These are phyloP conservation scores for Caranx melampygus DNA, from an alignment of 2,113 vertebrate species.

Conservation along the genomic window DNA sequence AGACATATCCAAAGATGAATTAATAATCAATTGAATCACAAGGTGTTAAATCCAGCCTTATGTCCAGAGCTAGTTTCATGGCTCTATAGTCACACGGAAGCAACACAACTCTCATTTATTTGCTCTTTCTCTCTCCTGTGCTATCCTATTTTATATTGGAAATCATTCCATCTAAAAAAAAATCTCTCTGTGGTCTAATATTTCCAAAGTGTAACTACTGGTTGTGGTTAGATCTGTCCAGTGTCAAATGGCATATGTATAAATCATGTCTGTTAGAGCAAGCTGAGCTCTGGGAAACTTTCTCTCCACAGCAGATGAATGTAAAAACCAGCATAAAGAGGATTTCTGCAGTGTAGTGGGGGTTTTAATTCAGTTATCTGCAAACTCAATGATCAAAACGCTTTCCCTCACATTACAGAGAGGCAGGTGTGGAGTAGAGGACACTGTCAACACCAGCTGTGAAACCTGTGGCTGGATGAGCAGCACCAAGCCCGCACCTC, in stretches of 20 bases:
- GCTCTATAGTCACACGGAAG: background rate
- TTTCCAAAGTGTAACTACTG: background rate
- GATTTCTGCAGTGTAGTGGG: too few species aligned
- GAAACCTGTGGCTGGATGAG: accelerated
- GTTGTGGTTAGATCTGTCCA: background rate
- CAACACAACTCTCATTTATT: background rate
- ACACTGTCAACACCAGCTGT: background rate
- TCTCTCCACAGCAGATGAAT: background rate
- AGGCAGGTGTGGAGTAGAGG: background rate
- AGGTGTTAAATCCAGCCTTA: too few species aligned
- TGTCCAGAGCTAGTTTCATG: background rate
- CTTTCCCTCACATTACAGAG: background rate
- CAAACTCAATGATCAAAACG: too few species aligned
- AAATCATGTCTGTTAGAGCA: background rate
- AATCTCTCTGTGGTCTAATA: too few species aligned
- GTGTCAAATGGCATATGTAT: too few species aligned
- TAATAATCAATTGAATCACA: background rate
- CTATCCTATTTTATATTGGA: background rate
- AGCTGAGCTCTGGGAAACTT: background rate
- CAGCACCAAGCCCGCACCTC: background rate
- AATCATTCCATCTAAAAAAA: background rate
- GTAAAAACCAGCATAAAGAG: background rate
- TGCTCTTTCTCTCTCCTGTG: background rate
- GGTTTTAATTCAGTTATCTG: too few species aligned
- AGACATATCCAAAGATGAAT: background rate